These are phyloP conservation scores for Mechanitis messenoides DNA, from an alignment of 2,888 invertebrate species.

Conservation along the genomic window DNA sequence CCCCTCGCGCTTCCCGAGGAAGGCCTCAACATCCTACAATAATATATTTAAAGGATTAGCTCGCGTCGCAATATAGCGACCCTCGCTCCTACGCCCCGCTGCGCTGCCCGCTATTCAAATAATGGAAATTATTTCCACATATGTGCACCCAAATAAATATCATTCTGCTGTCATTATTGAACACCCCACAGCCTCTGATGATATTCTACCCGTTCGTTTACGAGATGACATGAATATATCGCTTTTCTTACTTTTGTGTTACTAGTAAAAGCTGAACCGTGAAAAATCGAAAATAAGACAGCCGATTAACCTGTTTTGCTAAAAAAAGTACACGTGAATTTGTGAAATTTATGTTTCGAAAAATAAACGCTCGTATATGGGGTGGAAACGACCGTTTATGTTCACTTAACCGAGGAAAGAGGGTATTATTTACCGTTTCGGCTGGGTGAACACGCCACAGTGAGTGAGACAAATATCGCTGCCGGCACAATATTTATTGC, in stretches of 20 bases:
- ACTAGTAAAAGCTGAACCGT: constrained; percentile 2
- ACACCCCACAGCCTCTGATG: constrained; percentile 57
- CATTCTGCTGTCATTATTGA: constrained; percentile 69
- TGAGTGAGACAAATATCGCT: constrained; percentile 75
- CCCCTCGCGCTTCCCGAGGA: constrained; percentile 51
- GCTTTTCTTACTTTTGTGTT: background rate
- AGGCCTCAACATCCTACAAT: constrained; percentile 66
- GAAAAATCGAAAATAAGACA: constrained; percentile 11
- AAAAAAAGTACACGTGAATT: constrained; percentile 59
- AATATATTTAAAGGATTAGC: constrained; percentile 78
- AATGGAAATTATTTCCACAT: constrained; percentile 76
- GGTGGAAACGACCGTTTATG: constrained; percentile 77
- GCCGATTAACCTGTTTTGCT: constrained; percentile 26
- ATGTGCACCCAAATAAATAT: constrained; percentile 76
- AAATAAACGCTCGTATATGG: constrained; percentile 76
- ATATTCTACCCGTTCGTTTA: constrained; percentile 66
- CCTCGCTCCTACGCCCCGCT: constrained; percentile 50
- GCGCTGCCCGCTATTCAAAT: constrained; percentile 67
- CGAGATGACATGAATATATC: constrained; percentile 15
- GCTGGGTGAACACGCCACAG: constrained; percentile 73
- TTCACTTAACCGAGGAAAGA: constrained; percentile 77
- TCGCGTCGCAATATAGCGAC: constrained; percentile 72
- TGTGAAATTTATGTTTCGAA: constrained; percentile 73
- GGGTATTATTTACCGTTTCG: constrained; percentile 77
- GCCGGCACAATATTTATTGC: constrained; percentile 72